Evolutionary conservation across 2,888 invertebrate genomes (phyloP).

Genomic region (Phoenoteleia sp.): DNA sequence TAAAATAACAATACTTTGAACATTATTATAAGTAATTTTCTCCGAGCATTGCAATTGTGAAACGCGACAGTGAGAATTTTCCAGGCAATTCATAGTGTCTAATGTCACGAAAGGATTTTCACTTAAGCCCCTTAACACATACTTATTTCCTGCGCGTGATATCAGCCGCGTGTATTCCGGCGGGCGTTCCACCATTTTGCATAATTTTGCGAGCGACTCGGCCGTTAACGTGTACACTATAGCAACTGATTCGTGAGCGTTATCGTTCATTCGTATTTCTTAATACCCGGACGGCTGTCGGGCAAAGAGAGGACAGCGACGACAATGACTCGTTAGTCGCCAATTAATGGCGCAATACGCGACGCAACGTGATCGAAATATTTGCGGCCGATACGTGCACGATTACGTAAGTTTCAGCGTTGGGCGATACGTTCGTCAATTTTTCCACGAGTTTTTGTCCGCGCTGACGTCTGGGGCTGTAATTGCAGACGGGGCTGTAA

Average conservation of each 20-base stretch:
- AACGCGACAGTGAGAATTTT: conserved; percentile 29
- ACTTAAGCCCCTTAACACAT: conserved; percentile 70
- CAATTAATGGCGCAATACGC: conserved; percentile 66
- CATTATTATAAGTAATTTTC: too few species aligned
- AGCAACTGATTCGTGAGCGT: conserved; percentile 78
- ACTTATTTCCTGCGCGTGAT: conserved; percentile 64
- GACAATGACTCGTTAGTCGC: conserved; percentile 84
- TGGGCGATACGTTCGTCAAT: conserved; percentile 9
- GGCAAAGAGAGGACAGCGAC: conserved; percentile 3
- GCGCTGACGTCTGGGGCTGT: too few species aligned
- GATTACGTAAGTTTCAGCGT: conserved; percentile 36
- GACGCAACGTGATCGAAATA: conserved; percentile 54
- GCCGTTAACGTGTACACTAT: conserved; percentile 27
- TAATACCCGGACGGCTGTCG: conserved; percentile 79
- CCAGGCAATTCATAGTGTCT: conserved; percentile 39
- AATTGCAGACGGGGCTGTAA: conserved; percentile 21
- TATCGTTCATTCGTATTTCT: conserved; percentile 80
- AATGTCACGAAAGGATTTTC: conserved; percentile 60
- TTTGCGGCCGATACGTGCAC: conserved; percentile 30
- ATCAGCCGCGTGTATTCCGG: conserved; percentile 34
- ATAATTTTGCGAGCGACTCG: conserved; percentile 75
- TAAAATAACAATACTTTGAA: too few species aligned
- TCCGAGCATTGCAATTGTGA: too few species aligned
- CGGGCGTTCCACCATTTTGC: conserved; percentile 73
- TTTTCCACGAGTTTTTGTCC: background rate